Percentiles rank a stretch among this genome's conserved stretches.
Evolutionary conservation across 2,113 vertebrate species (phyloP).

Genomic region (Nycticorax nycticorax): DNA sequence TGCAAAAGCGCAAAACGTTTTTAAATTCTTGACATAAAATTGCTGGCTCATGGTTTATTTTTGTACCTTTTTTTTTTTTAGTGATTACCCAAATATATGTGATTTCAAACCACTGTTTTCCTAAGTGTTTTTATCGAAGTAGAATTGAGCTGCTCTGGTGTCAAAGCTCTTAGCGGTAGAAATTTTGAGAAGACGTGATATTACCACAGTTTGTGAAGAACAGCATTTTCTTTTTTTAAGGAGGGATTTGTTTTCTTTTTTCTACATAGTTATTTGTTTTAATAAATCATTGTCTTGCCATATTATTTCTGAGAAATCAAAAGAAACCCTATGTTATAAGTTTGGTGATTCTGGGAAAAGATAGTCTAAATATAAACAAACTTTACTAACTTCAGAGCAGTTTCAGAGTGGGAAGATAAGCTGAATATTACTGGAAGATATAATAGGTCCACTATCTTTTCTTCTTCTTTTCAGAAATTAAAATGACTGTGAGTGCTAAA

Average conservation of each 20-base stretch:
- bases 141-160: background rate
- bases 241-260: background rate
- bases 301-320: background rate
- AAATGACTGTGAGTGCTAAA: background rate
- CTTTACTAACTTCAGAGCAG: background rate
- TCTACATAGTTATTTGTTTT: background rate
- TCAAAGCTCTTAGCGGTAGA: background rate
- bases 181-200: background rate
- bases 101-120: background rate
- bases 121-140: background rate
- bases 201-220: background rate
- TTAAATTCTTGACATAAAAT: background rate
- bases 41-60: background rate
- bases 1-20: background rate
- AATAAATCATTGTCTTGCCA: background rate
- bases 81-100: background rate
- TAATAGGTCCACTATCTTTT: background rate
- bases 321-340: background rate
- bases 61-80: background rate
- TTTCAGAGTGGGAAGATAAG: background rate
- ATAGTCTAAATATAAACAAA: background rate
- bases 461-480: background rate
- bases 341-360: background rate
- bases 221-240: background rate
- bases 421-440: background rate